Base-by-base conservation (phyloP, 2,888 invertebrate genomes). In the Leptodirus hochenwartii region DNA sequence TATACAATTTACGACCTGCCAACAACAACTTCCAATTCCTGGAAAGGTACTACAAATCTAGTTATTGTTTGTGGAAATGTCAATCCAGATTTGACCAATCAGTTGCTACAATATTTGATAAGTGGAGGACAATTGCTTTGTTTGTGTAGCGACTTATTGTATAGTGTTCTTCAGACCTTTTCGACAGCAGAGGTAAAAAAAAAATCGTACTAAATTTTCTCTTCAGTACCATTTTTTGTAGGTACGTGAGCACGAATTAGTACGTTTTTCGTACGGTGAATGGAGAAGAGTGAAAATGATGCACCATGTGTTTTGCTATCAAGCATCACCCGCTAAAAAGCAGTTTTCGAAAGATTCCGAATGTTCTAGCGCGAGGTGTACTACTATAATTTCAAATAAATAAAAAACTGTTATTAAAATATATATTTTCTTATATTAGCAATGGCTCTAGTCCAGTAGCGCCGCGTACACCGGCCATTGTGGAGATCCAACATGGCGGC, bases 231-330 rank as follows among this genome's bases (percentile, higher is more conserved):
- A 14, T 27, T 29, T 25, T 27, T 34, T 46, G 3, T 43, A 74
- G 74, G 70, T 81, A 20, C 69, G 81, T 14, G 81, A 81, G 54
- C 76, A 77, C 47, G 82, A 84, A 51, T 56, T 84, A 28, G 84
- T 82, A 2, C 71, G 78, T 41, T 84, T 84, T 49, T 75, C 78
- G 2, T 84, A 80, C 42, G 79, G 76, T 37, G 71, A 74, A 49
- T 84, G 84, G 82, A 72, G 76, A 46, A 69, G 76, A 4, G 78
- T 82, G 1, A 72, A 72, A 48, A 75, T 84, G 74, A 77, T 84
- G 64, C 84, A 84, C 53, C 81, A 84, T 45, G 77, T 84, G 38
- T 82, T 84, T 51, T 84, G 84, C 47, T 84, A 84, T 48, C 82
- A 84, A 51, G 80, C 81, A 0, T 81, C 81, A 2, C 82, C 84